Conservation (phyloP, 1,140 invertebrate genomes). For the Oedothorax gibbosus region DNA sequence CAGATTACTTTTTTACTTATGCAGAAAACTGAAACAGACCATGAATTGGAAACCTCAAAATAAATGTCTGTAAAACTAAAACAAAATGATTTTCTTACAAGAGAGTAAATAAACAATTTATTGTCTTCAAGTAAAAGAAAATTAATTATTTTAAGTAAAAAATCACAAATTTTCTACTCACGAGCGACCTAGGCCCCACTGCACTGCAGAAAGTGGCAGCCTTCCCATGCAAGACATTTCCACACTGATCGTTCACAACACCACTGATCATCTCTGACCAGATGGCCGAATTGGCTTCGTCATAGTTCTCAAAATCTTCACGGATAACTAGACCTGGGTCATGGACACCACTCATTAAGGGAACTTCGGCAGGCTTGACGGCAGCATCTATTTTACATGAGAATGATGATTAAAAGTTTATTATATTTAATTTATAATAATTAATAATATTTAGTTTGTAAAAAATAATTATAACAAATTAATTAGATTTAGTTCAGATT, state of each 20-base stretch:
- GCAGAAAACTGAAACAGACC: too few relatives aligned
- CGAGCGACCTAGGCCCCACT: slow-evolving; percentile 64
- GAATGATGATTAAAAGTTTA: background rate
- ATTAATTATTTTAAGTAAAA: background rate
- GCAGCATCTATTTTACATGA: too few relatives aligned
- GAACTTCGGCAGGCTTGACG: slow-evolving; percentile 11
- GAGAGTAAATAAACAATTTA: too few relatives aligned
- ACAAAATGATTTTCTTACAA: too few relatives aligned
- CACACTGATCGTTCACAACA: slow-evolving; percentile 65
- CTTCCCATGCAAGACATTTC: slow-evolving; percentile 66
- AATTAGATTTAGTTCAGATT: too few relatives aligned
- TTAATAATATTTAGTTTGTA: background rate
- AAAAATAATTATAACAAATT: background rate
- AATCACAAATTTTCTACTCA: slow-evolving; percentile 46
- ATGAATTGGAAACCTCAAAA: too few relatives aligned
- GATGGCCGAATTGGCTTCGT: slow-evolving; percentile 17
- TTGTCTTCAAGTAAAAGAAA: too few relatives aligned
- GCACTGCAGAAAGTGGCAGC: slow-evolving; percentile 66
- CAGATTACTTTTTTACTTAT: too few relatives aligned
- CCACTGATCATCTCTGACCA: slow-evolving; percentile 63
- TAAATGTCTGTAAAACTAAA: too few relatives aligned
- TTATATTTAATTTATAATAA: background rate
- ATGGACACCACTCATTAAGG: slow-evolving; percentile 64
- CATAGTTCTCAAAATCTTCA: slow-evolving; percentile 68
- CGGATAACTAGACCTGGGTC: slow-evolving; percentile 67